Base-by-base conservation (phyloP, 2,797 vertebrate genomes). In the Thalassophryne amazonica region DNA sequence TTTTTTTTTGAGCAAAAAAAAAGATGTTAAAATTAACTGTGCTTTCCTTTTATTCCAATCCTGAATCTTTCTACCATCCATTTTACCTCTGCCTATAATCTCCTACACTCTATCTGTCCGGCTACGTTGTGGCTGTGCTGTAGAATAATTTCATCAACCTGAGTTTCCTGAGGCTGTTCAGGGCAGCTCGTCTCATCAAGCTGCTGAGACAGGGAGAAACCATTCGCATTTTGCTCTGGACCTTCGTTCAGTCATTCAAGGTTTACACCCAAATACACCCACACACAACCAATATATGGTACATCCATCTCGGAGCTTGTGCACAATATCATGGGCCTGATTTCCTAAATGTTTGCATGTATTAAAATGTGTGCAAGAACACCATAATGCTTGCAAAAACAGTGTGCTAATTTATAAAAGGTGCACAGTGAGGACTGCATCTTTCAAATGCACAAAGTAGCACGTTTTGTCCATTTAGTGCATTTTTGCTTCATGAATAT, bases 81-180 rank as follows among this genome's bases (percentile, higher is more conserved):
- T 16, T 27, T 15, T 49, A 36, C 53, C 12, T 53, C 7, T 32
- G 24, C 46, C 14, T n/a, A 12, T 5, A 25, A 24, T 58, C 20
- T 37, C 54, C 50, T 2, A 74, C 15, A 57, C 5, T 68, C 48
- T 64, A 29, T 52, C 57, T 71, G 29, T 65, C 15, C 41, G 60
- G 30, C 55, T 47, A 47, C 64, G 21, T 54, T 60, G 47, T 51
- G 64, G 38, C 60, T 53, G 33, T 54, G 30, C 54, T 86, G 28
- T 89, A 96, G 94, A 93, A 95, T 80, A 96, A 95, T 89, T 94
- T 96, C 90, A 97, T 98, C 90, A 97, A 96, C 90, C 88, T 98
- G 72, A 96, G 95, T 78, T 97, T 98, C 86, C 92, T 98, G 72
- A 93, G 95, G 81, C 93, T 98, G 63, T 98, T 98, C 87, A 92